Percentiles rank a stretch among this genome's conserved stretches.
Conservation (phyloP, 2,888 invertebrate species). For the Zele albiditarsus region DNA sequence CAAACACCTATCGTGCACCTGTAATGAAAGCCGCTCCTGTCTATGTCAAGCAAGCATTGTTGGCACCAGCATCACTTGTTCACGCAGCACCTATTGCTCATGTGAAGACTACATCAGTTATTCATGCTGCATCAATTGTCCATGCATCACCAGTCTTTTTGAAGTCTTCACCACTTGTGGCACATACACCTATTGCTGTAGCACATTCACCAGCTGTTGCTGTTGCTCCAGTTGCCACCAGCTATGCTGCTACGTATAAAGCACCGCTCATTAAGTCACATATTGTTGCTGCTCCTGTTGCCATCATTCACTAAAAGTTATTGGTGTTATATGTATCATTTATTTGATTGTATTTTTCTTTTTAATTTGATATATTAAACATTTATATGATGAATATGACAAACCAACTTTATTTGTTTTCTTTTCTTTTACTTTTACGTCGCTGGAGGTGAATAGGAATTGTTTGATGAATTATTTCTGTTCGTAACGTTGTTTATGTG, state of each 20-base stretch:
- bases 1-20: constrained; percentile 73
- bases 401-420: no score
- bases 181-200: constrained; percentile 31
- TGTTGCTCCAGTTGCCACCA: constrained; percentile 71
- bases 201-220: constrained; percentile 35
- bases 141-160: constrained; percentile 31
- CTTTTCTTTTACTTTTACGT: no score
- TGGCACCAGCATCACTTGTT: constrained; percentile 61
- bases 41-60: constrained; percentile 14
- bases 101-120: constrained; percentile 6
- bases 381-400: constrained; percentile 58
- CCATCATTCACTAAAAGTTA: constrained; percentile 55
- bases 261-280: constrained; percentile 67
- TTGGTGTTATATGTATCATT: no score
- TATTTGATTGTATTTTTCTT: no score
- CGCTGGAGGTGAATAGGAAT: no score
- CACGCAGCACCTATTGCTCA: constrained; percentile 59
- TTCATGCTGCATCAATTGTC: constrained; percentile 37
- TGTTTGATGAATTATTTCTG: no score
- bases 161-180: constrained; percentile 37
- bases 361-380: no score
- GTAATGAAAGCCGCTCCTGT: constrained; percentile 62
- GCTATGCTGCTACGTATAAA: constrained; percentile 77
- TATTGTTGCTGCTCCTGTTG: constrained; percentile 60
- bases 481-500: no score